Conservation (phyloP, 2,113 vertebrate genomes). For the Charina bottae region DNA sequence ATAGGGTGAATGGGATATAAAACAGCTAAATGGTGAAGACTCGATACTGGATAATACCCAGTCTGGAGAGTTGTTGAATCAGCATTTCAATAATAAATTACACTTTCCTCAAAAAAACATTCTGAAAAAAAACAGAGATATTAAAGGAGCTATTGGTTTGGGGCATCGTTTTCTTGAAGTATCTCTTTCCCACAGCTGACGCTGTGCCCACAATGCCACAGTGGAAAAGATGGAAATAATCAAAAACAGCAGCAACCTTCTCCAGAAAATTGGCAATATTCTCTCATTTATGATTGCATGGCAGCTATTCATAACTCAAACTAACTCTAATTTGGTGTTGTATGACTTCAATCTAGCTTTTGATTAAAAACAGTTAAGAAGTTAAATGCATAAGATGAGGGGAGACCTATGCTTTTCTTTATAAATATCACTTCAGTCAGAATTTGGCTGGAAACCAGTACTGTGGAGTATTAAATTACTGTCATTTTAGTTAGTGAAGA, state of each 20-base stretch:
- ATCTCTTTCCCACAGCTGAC: not conserved
- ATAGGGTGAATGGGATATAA: not conserved
- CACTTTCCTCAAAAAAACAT: not conserved
- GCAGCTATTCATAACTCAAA: not conserved
- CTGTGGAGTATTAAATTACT: not conserved
- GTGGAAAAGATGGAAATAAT: not conserved
- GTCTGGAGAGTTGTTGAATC: not conserved
- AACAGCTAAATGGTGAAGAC: not conserved
- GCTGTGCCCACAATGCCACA: not conserved
- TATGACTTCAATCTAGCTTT: not conserved
- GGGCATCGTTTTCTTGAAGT: not conserved
- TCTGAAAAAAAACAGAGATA: not conserved
- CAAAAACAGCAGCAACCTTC: not conserved
- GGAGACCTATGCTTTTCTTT: not conserved
- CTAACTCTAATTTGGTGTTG: not conserved
- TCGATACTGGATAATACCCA: not conserved
- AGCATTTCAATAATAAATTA: conserved; percentile 13
- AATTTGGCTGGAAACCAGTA: not conserved
- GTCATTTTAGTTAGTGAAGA: not conserved
- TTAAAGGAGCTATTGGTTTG: not conserved
- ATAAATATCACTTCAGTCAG: not conserved
- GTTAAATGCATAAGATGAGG: not conserved
- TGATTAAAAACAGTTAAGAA: not conserved
- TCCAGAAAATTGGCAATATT: not conserved
- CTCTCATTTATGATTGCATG: not conserved